Percentiles rank a stretch among this genome's conserved stretches.
Conservation (phyloP, 2,113 vertebrate species). For the Pungitius pungitius region DNA sequence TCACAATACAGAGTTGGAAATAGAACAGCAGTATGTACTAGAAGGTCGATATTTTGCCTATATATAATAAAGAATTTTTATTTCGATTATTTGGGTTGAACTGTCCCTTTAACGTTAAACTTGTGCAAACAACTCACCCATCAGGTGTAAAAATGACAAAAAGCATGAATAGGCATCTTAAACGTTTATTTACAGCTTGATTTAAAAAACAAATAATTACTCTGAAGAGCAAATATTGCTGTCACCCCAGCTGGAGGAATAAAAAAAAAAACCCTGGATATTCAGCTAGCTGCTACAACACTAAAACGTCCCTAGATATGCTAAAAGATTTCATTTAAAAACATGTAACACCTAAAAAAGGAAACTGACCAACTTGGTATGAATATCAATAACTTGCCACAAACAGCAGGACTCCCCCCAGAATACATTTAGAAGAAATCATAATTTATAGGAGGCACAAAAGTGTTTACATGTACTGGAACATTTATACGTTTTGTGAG, state of each 20-base stretch:
- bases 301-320: constrained; percentile 19
- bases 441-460: not conserved
- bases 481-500: constrained; percentile 56
- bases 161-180: constrained; percentile 1
- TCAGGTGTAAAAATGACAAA: not conserved
- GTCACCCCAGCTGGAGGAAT: constrained; percentile 47
- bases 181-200: constrained; percentile 68
- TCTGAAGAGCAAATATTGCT: constrained; percentile 21
- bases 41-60: not conserved
- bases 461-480: constrained; percentile 12
- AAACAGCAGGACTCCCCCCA: not conserved
- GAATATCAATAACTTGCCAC: not conserved
- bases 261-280: not conserved
- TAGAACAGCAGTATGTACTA: not conserved
- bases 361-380: not conserved
- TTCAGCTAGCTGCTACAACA: constrained; percentile 9
- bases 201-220: constrained; percentile 23
- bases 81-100: no score
- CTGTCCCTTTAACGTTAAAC: not conserved
- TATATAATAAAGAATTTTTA: no score
- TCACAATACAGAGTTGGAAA: no score
- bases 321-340: constrained; percentile 6
- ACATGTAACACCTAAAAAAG: not conserved
- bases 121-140: not conserved
- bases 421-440: constrained; percentile 11